Conservation (phyloP, 1,140 invertebrate species). For the Chelonus insularis region DNA sequence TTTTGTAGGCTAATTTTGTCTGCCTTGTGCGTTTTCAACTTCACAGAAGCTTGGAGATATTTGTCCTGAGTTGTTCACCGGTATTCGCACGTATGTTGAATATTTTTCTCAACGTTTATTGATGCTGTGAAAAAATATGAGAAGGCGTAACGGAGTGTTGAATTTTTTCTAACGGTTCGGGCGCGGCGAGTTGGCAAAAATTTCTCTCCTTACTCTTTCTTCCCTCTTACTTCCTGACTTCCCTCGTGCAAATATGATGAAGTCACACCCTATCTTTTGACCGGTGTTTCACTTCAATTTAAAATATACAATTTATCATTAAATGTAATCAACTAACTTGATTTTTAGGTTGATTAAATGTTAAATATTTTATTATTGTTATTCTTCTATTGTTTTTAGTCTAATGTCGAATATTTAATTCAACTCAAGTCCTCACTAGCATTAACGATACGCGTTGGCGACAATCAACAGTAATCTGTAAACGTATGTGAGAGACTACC, state of each 20-base stretch:
- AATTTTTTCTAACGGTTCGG: background rate
- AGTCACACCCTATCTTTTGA: background rate
- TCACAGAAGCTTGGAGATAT: no score
- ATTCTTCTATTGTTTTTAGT: no score
- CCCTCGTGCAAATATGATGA: background rate
- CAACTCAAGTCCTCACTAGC: background rate
- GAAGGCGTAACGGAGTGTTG: background rate
- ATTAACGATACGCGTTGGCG: background rate
- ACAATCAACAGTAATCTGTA: background rate
- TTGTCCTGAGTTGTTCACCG: no score
- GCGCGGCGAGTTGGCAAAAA: no score
- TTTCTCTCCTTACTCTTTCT: background rate
- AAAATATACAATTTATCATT: no score
- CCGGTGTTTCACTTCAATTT: background rate
- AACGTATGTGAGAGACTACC: conserved; percentile 5
- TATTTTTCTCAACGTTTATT: no score
- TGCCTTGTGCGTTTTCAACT: no score
- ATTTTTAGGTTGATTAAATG: no score
- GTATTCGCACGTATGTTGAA: no score
- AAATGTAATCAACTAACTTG: background rate
- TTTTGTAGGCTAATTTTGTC: no score
- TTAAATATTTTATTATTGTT: no score
- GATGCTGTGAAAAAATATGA: background rate
- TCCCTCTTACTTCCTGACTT: background rate
- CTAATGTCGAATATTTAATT: no score